These are phyloP conservation scores for Sebastes elongatus DNA, from an alignment of 2,797 vertebrate species.

Conservation along the genomic window DNA sequence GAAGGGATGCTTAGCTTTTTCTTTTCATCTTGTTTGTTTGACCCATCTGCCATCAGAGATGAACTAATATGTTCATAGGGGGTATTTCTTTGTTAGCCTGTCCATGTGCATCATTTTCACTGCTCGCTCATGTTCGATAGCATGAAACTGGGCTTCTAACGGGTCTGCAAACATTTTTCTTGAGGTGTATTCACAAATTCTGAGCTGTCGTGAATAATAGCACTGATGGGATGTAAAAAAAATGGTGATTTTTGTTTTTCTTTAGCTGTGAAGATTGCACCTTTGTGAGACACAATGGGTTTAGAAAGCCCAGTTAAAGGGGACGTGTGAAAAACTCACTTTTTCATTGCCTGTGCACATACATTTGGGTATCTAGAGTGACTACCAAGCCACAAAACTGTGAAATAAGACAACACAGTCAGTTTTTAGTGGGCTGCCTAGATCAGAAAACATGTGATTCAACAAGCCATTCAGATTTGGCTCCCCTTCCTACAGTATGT, in stretches of 20 bases:
- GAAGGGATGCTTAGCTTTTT: conserved; percentile 28
- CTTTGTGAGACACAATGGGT: neutral
- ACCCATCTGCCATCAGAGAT: conserved; percentile 61
- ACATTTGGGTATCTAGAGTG: too few species aligned
- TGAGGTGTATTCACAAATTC: neutral
- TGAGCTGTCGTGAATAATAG: neutral
- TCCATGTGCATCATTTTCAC: conserved; percentile 4
- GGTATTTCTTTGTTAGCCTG: conserved; percentile 27
- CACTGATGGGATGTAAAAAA: neutral
- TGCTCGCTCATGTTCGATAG: neutral
- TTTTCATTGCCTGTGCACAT: too few species aligned
- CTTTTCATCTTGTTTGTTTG: conserved; percentile 23
- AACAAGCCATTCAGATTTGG: too few species aligned
- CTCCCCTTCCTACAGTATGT: too few species aligned
- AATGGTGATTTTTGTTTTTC: neutral
- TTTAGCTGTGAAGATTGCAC: neutral
- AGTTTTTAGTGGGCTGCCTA: too few species aligned
- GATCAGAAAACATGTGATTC: too few species aligned
- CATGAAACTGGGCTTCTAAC: neutral
- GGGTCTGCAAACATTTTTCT: neutral
- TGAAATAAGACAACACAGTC: too few species aligned
- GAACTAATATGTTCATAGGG: conserved; percentile 19
- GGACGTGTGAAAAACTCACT: too few species aligned
- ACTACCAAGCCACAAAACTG: too few species aligned
- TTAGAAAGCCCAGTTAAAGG: too few species aligned